Evolutionary conservation across 1,140 invertebrate genomes (phyloP), one percentile per base, ranked within the genome.

Genomic region (Amphibalanus amphitrite): DNA sequence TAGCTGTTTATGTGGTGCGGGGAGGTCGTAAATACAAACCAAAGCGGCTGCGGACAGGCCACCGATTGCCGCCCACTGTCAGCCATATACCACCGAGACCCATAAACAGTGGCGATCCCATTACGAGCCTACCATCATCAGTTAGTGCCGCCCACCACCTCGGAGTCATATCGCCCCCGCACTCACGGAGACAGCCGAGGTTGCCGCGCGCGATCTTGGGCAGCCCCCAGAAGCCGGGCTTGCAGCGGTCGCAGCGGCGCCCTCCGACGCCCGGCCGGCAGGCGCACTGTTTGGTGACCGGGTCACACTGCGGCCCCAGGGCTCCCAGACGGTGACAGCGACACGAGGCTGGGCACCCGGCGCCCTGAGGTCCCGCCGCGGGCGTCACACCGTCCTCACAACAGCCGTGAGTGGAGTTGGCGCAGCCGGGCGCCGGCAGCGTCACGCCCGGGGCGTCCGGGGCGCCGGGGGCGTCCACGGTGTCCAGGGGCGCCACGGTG

Each of bases 191-290:
- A 80, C 93, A 96, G 73, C 93, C 92, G 74, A 85, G 85, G 79
- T 89, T 88, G 64, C 90, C 91, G 28, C 88, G 85, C 59, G 86
- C 87, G 76, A 93, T 92, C 78, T 89, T 87, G 33, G 90, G 89
- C 72, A 97, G 81, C 8, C 92, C 93, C 92, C 92, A 93, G 78
- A 88, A 93, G 29, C 91, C 91, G 23, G 90, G 88, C 80, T 92
- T 87, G 80, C 93, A 97, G 69, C 90, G 84, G 79, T 96, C 90
- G 82, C 94, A 97, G 78, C 91, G 88, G 20, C 86, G 80, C 23
- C 93, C 93, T 23, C 91, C 91, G 8, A 95, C 92, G 13, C 92
- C 92, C 4, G 90, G 89, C 75, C 88, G 87, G 78, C 93, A 95
- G 23, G 85, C 82, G 81, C 90, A 97, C 80, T 93, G 89, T 68